A percentile compares a stretch with the other conserved stretches of the same genome.
Evolutionary conservation across 1,140 invertebrate genomes (phyloP).

Genomic region (Parasteatoda tepidariorum): DNA sequence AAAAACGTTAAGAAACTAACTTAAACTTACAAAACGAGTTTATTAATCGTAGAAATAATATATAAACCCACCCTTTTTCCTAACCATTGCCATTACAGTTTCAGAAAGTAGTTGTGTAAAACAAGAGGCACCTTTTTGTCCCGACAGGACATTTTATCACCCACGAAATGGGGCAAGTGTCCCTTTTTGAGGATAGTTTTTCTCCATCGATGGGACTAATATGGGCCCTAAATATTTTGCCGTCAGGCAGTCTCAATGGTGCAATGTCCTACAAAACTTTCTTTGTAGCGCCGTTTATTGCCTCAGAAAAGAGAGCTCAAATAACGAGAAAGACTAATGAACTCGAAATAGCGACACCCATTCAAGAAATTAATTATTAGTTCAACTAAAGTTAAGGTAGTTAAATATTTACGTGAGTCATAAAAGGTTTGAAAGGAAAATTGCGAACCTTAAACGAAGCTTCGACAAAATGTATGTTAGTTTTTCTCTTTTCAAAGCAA

Average conservation of each 20-base stretch:
- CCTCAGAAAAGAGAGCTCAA: constrained; percentile 1
- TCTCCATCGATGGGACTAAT: constrained; percentile 35
- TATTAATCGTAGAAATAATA: no score
- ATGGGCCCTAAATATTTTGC: constrained; percentile 46
- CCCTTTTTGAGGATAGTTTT: constrained; percentile 1
- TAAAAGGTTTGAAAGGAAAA: no score
- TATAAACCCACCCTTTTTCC: neutral
- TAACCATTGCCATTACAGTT: neutral
- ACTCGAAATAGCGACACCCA: neutral
- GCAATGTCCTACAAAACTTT: constrained; percentile 2
- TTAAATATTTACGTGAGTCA: no score
- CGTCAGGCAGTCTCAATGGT: neutral
- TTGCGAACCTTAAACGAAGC: no score
- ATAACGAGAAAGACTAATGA: constrained; percentile 23
- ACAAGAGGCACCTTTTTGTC: neutral
- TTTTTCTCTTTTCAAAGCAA: no score
- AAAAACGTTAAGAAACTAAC: no score
- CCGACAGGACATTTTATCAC: constrained; percentile 46
- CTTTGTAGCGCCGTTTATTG: constrained; percentile 21
- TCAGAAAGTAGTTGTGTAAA: neutral
- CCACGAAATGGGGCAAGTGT: constrained; percentile 44
- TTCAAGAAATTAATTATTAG: neutral
- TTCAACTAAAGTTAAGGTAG: no score
- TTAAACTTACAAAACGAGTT: no score
- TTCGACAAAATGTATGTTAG: no score